A percentile compares a stretch with the other conserved stretches of the same genome.
phyloP scores from a whole-genome alignment of 2,797 vertebrate species.

The Echiichthys vipera region DNA sequence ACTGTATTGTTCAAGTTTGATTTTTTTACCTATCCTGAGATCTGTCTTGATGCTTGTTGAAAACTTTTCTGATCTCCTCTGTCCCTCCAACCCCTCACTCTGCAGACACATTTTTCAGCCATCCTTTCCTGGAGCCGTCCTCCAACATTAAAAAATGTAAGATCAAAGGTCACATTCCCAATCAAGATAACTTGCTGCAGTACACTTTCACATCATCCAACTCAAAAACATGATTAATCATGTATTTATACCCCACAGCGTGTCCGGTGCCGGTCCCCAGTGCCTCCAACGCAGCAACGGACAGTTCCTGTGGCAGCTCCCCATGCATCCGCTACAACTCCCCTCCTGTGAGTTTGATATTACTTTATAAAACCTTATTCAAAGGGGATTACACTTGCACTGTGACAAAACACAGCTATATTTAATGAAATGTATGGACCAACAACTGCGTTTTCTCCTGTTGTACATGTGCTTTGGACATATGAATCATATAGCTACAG shows the following conservation, averaged over 20 bases:
- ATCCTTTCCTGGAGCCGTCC: slow-evolving; percentile 93
- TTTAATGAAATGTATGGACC: no score
- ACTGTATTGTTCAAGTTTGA: not conserved
- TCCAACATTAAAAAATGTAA: slow-evolving; percentile 95
- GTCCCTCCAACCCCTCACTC: not conserved
- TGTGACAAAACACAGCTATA: no score
- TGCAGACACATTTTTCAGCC: slow-evolving; percentile 93
- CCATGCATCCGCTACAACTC: slow-evolving; percentile 94
- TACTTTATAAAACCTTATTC: slow-evolving; percentile 21
- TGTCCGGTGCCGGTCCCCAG: slow-evolving; percentile 95
- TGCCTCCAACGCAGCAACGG: slow-evolving; percentile 85
- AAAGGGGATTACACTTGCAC: slow-evolving; percentile 13
- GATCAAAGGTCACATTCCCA: slow-evolving; percentile 44
- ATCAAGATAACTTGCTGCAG: not conserved
- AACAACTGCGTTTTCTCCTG: no score
- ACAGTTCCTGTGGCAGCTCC: slow-evolving; percentile 92
- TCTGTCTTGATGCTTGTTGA: not conserved
- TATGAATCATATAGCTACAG: no score
- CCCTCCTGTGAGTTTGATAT: slow-evolving; percentile 90
- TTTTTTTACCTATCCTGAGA: not conserved
- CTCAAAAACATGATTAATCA: not conserved
- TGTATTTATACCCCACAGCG: slow-evolving; percentile 77
- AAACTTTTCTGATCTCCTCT: not conserved
- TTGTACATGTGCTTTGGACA: no score
- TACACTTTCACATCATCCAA: not conserved